Conservation (phyloP, 64 coral and sea anemone species). For the Stylophora pistillata region DNA sequence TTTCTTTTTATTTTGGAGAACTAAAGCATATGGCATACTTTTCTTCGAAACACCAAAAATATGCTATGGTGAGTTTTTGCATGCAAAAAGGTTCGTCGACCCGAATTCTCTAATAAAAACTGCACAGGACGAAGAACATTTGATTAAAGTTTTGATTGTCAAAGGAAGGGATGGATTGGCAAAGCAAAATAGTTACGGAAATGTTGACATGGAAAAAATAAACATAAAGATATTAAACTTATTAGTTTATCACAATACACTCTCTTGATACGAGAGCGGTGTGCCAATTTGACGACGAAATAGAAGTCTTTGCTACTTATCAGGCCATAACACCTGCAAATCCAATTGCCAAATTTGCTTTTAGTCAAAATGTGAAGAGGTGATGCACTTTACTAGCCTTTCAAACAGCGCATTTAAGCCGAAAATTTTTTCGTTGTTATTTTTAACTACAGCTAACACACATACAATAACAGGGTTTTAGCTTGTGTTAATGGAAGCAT, state of each 20-base stretch:
- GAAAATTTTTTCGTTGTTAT: background rate
- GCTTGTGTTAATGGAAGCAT: background rate
- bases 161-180: background rate
- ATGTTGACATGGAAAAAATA: background rate
- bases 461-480: background rate
- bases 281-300: background rate
- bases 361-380: background rate
- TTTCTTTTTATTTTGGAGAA: background rate
- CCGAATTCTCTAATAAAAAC: too few relatives aligned
- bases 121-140: too few relatives aligned
- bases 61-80: background rate
- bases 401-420: slow-evolving; percentile 5
- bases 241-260: background rate
- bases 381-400: background rate
- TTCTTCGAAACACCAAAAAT: background rate
- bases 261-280: background rate
- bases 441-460: background rate
- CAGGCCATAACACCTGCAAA: background rate
- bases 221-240: background rate
- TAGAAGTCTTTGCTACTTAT: background rate
- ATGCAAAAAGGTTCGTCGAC: too few relatives aligned
- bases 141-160: background rate
- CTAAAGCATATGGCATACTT: background rate
- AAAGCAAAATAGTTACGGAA: background rate
- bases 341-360: slow-evolving; percentile 6